Base-by-base conservation (phyloP, 2,888 invertebrate genomes). In the Vandiemenella viatica region DNA sequence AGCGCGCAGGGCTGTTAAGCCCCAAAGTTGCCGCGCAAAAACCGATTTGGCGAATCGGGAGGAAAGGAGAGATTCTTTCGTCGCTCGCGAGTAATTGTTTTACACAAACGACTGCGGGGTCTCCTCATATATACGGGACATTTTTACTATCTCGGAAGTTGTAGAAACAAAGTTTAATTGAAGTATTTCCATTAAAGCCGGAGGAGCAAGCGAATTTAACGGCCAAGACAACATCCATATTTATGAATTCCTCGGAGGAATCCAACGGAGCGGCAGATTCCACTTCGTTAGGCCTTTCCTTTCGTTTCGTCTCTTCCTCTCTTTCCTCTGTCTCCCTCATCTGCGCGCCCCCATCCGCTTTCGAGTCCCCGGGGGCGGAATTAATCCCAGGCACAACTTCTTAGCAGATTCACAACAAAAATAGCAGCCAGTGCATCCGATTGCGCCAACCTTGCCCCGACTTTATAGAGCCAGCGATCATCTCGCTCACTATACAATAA, bases 131-230 rank as follows among this genome's bases (percentile, higher is more conserved):
- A 32, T 32, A 32, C 32, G 32, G 32, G 32, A 32, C n/a, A n/a
- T n/a, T n/a, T n/a, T n/a, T n/a, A n/a, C n/a, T 32, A 32, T 32
- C 32, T 32, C 32, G 32, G n/a, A 13, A 32, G 42, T 42, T 44
- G 37, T 43, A 43, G 50, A 48, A 48, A 50, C 50, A 50, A 50
- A 50, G 50, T 50, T 63, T 62, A 62, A 66, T 65, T 65, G 64
- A 65, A 64, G 63, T 64, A 65, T 64, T 64, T 65, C 64, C 65
- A 63, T 63, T 63, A 65, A 65, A 61, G 62, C 58, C 58, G 56
- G 59, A 55, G 59, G 53, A 58, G 56, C 23, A n/a, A 21, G 46
- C 17, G 19, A 40, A n/a, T 17, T 37, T 22, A 40, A 17, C 37
- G 46, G 23, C 44, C 43, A 23, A 50, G 50, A 50, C 48, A 50